phyloP scores from a whole-genome alignment of 2,888 invertebrate species.

The Sinhomidia bicolor region DNA sequence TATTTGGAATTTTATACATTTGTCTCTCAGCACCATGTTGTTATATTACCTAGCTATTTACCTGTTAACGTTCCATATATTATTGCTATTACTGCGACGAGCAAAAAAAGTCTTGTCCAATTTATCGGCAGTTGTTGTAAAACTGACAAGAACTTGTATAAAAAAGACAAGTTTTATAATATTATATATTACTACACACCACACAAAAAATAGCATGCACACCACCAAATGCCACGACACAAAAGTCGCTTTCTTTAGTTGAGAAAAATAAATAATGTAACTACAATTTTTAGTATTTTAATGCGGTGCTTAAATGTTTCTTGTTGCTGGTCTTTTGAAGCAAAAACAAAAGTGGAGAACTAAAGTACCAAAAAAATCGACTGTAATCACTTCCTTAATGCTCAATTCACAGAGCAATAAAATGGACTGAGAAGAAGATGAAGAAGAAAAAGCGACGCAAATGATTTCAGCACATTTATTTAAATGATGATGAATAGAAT shows the following conservation, averaged over 20 bases:
- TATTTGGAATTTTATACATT: neutral
- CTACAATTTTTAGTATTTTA: neutral
- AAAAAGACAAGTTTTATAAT: constrained; percentile 41
- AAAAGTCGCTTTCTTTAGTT: constrained; percentile 6
- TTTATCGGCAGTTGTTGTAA: constrained; percentile 36
- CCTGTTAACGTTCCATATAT: constrained; percentile 12
- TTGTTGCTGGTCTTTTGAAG: neutral
- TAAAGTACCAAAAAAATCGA: constrained; percentile 5
- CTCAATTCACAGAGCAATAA: constrained; percentile 48
- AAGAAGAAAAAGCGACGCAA: neutral
- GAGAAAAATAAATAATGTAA: neutral
- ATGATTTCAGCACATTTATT: neutral
- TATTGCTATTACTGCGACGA: neutral
- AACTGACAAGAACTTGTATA: constrained; percentile 33
- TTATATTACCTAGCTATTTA: neutral
- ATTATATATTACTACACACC: neutral
- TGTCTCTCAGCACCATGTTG: neutral
- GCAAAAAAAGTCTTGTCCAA: neutral
- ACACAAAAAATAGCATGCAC: neutral
- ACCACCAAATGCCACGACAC: neutral
- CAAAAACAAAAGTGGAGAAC: neutral
- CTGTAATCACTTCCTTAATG: constrained; percentile 63
- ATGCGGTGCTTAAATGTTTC: neutral
- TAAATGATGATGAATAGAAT: neutral
- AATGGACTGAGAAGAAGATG: constrained; percentile 22